phyloP scores from a whole-genome alignment of 2,113 vertebrate genomes.

The Rhodinocichla rosea region DNA sequence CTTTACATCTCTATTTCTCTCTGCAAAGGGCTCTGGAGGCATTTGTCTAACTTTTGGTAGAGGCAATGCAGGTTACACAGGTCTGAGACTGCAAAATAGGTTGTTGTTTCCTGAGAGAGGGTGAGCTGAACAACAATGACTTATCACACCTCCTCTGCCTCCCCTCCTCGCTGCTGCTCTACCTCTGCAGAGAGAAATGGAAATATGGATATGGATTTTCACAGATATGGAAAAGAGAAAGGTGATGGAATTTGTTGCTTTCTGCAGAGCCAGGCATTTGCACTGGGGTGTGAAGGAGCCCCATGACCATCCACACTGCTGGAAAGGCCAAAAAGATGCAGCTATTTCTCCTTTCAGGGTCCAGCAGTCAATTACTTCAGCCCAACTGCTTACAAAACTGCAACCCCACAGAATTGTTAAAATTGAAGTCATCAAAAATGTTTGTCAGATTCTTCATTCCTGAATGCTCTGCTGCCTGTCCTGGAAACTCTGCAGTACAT shows the following conservation, averaged over 20 bases:
- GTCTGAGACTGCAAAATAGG: background rate
- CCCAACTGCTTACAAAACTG: background rate
- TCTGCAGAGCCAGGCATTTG: background rate
- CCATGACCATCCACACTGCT: accelerated
- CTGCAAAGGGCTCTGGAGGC: background rate
- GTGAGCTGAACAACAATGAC: background rate
- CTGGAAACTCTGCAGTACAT: background rate
- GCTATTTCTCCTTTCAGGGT: background rate
- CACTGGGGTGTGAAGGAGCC: background rate
- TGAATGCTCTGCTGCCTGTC: background rate
- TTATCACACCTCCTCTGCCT: background rate
- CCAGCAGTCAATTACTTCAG: background rate
- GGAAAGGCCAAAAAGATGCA: background rate
- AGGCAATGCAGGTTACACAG: background rate
- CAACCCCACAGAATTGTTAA: background rate
- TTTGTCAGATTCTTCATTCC: background rate
- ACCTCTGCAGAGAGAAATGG: background rate
- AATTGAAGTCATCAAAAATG: background rate
- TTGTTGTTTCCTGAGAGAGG: background rate
- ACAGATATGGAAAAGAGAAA: background rate
- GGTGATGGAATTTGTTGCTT: background rate
- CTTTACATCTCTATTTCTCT: background rate
- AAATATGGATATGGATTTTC: background rate
- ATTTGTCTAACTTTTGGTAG: background rate
- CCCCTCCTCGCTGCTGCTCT: background rate